Evolutionary conservation across 1,140 invertebrate genomes (phyloP).

Genomic region (Sinonovacula constricta): DNA sequence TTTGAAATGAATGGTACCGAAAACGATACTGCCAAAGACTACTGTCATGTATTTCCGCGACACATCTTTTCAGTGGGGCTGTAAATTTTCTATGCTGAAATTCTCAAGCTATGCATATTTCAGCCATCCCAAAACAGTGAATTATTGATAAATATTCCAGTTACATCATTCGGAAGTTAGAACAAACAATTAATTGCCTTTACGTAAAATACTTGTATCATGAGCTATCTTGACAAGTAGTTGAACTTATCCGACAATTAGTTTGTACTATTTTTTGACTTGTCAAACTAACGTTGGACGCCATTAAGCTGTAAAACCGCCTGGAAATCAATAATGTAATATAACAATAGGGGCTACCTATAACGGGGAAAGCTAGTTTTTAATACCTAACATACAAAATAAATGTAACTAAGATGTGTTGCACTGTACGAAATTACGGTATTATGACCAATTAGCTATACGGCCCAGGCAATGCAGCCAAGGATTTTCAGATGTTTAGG

Average conservation of each 20-base stretch:
- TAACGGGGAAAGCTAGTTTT: too few species aligned
- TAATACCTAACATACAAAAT: too few species aligned
- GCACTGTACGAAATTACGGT: too few species aligned
- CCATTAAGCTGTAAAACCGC: slow-evolving; percentile 1
- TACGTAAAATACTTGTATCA: slow-evolving; percentile 7
- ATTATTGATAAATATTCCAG: slow-evolving; percentile 16
- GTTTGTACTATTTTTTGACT: slow-evolving; percentile 14
- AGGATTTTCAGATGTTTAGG: too few species aligned
- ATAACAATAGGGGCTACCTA: too few species aligned
- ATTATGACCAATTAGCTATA: too few species aligned
- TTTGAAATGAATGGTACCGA: slow-evolving; percentile 15
- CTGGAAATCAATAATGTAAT: too few species aligned
- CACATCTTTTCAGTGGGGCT: slow-evolving; percentile 14
- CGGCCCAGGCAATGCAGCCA: too few species aligned
- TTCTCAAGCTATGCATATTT: slow-evolving; percentile 2
- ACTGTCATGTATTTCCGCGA: slow-evolving; percentile 16
- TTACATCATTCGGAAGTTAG: slow-evolving; percentile 7
- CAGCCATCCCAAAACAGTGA: slow-evolving; percentile 11
- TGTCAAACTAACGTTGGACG: slow-evolving; percentile 8
- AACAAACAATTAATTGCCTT: slow-evolving; percentile 15
- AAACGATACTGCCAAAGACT: slow-evolving; percentile 16
- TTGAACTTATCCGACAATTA: slow-evolving; percentile 16
- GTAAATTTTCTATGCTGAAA: slow-evolving; percentile 7
- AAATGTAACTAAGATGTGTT: too few species aligned
- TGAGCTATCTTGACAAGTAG: slow-evolving; percentile 8